Base-by-base conservation (phyloP, 2,113 vertebrate genomes). In the Strigops habroptila region DNA sequence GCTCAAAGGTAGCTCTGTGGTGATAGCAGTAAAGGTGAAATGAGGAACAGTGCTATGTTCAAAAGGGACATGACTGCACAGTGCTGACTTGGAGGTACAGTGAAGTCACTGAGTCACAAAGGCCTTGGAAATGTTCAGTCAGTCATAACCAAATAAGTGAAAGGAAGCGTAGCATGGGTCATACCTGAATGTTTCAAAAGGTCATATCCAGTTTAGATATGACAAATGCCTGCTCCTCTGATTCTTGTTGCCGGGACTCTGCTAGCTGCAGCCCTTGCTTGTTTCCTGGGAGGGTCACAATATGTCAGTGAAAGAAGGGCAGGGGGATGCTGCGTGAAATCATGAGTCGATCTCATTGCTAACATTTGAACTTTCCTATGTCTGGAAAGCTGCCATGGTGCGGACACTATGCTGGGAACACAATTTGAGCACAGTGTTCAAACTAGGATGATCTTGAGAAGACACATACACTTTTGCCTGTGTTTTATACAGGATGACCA, bases 321-420 rank as follows among this genome's bases (percentile, higher is more conserved):
- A 0, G 8, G 35, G n/a, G 15, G 17, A 25, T 37, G 46, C 37
- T 23, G 6, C 0, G 1, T 46, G 57, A 46, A 62, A 23, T 33
- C 74, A 39, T 2, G 8, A 1, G 18, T 70, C n/a, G 9, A 22
- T n/a, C 33, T 37, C 23, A 44, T 8, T 46, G 48, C 64, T 55
- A 25, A 48, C 30, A 7, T 28, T 21, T 39, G 48, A 73, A 31
- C 18, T 46, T 25, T 35, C 37, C 25, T 64, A 1, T 11, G 21
- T 35, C 43, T 80, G 59, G 35, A 25, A 30, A 48, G 28, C 39
- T 41, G 24, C 28, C 16, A 5, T 8, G 14, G 74, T 18, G 27
- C 62, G 64, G 52, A 35, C 31, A 12, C 37, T 49, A 28, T 41
- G 44, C 43, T 60, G 37, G 83, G 35, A 68, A 43, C 28, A 41